phyloP scores from a whole-genome alignment of 2,113 vertebrate species.

The Petrocephalus zakoni region DNA sequence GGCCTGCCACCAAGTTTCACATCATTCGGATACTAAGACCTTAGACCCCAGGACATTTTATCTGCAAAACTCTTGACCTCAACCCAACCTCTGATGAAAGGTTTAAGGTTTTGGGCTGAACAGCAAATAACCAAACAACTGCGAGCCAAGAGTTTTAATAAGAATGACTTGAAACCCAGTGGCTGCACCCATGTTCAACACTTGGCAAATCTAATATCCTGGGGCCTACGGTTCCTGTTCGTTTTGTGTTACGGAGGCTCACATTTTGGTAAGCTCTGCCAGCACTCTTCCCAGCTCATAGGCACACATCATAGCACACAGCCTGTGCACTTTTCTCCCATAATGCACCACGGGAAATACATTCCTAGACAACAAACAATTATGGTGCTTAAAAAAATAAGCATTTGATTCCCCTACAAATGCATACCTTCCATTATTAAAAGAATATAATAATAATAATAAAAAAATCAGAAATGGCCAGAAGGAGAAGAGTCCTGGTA shows the following conservation, averaged over 20 bases:
- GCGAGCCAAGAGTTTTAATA: not conserved
- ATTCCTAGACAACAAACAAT: slow-evolving; percentile 29
- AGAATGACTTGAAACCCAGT: not conserved
- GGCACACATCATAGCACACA: not conserved
- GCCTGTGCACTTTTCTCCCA: not conserved
- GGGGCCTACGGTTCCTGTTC: not conserved
- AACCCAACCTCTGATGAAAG: not conserved
- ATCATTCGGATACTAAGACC: not conserved
- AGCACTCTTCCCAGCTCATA: not conserved
- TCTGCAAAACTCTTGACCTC: not conserved
- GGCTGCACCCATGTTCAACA: not conserved
- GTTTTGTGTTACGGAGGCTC: not conserved
- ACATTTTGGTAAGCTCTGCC: not conserved
- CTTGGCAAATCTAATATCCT: not conserved
- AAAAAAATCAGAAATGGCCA: slow-evolving; percentile 18
- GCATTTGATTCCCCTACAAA: slow-evolving; percentile 16
- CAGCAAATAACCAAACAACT: not conserved
- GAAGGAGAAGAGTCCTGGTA: slow-evolving; percentile 1
- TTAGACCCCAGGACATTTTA: not conserved
- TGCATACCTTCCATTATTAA: slow-evolving; percentile 26
- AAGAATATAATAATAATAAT: not conserved
- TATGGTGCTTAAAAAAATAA: not conserved
- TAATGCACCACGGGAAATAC: not conserved
- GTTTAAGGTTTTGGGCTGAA: not conserved
- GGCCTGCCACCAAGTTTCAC: too few relatives aligned